These are phyloP conservation scores for Caradrina kadenii DNA, from an alignment of 2,888 invertebrate genomes.

Conservation along the genomic window DNA sequence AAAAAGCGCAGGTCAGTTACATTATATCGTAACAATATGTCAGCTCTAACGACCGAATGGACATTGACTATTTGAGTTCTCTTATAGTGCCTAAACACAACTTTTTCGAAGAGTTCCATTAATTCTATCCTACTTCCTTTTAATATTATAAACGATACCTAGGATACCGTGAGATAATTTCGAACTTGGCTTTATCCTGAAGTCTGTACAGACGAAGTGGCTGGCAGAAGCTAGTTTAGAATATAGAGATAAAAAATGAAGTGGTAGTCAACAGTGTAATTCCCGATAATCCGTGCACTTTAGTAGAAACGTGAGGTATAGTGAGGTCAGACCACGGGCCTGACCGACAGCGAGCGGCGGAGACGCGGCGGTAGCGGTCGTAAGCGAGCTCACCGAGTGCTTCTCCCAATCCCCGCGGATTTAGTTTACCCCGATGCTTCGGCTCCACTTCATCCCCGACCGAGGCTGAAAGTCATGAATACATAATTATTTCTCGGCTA, in stretches of 20 bases:
- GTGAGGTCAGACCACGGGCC: slow-evolving; percentile 39
- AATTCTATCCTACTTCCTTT: too few species aligned
- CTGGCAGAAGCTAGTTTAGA: background rate
- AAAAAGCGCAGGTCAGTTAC: background rate
- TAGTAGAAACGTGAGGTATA: slow-evolving; percentile 49
- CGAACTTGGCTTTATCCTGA: too few species aligned
- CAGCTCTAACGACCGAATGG: too few species aligned
- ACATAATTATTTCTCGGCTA: slow-evolving; percentile 89
- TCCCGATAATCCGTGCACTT: slow-evolving; percentile 63
- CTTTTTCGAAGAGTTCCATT: background rate
- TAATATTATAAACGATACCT: too few species aligned
- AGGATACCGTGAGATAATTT: too few species aligned
- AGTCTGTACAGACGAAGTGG: too few species aligned
- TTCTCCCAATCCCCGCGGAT: slow-evolving; percentile 75
- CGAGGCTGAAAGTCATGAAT: slow-evolving; percentile 86
- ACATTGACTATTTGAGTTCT: background rate
- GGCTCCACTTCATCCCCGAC: slow-evolving; percentile 70
- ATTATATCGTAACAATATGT: too few species aligned
- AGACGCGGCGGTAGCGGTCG: slow-evolving; percentile 7
- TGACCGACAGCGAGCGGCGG: slow-evolving; percentile 18
- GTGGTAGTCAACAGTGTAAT: slow-evolving; percentile 54
- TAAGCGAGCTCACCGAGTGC: slow-evolving; percentile 51
- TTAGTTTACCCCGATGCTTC: slow-evolving; percentile 76
- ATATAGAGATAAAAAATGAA: slow-evolving; percentile 14
- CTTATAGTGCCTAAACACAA: background rate